Evolutionary conservation across 2,113 vertebrate species (phyloP).

Genomic region (Empidonax alnorum): DNA sequence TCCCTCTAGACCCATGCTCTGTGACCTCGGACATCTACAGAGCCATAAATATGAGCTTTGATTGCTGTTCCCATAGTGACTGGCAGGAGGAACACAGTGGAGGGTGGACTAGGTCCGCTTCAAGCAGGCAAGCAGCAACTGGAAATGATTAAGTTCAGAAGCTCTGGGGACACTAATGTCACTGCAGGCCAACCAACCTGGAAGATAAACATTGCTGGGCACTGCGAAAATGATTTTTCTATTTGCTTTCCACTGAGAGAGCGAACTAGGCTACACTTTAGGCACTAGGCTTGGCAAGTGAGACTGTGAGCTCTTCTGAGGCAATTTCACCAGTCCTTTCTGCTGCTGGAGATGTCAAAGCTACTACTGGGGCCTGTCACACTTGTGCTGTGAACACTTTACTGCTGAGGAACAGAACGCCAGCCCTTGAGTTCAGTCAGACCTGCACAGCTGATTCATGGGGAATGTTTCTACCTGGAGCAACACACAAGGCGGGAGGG

Average conservation of each 20-base stretch:
- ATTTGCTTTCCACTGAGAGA: slow-evolving; percentile 44
- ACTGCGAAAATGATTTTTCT: slow-evolving; percentile 38
- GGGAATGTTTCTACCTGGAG: not conserved
- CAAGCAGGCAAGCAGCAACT: slow-evolving; percentile 59
- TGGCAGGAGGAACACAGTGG: slow-evolving; percentile 47
- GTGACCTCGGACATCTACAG: slow-evolving; percentile 46
- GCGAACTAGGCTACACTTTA: not conserved
- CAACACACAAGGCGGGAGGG: not conserved
- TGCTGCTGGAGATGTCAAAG: not conserved
- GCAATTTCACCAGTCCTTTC: not conserved
- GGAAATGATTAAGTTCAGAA: slow-evolving; percentile 61
- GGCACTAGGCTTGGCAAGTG: not conserved
- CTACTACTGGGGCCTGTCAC: not conserved
- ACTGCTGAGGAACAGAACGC: not conserved
- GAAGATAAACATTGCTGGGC: slow-evolving; percentile 53
- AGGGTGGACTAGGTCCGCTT: slow-evolving; percentile 12
- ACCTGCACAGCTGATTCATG: fast-evolving
- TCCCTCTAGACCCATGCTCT: slow-evolving; percentile 45
- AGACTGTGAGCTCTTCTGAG: not conserved
- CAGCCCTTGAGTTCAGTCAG: not conserved
- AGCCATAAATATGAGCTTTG: slow-evolving; percentile 61
- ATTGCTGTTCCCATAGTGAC: slow-evolving; percentile 69
- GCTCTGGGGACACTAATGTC: slow-evolving; percentile 60
- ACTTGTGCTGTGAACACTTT: not conserved
- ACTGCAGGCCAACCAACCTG: slow-evolving; percentile 45